phyloP scores from a whole-genome alignment of 2,888 invertebrate species.

The Siphlonurus alternatus region DNA sequence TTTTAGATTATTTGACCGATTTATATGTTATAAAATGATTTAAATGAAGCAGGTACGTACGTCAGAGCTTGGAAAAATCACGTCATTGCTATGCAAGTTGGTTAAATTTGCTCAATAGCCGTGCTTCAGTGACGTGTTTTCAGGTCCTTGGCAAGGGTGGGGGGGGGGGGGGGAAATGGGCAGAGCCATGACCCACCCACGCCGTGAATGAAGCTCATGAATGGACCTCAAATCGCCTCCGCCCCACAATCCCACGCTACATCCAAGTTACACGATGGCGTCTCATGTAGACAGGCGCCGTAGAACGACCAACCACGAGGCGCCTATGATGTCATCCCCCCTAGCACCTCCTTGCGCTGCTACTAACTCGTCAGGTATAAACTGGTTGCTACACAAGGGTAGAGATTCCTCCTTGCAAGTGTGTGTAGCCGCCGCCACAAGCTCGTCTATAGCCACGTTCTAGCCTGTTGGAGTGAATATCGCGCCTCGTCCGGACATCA shows the following conservation, averaged over 20 bases:
- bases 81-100: too few relatives aligned
- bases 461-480: too few relatives aligned
- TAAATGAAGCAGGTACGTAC: too few relatives aligned
- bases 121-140: background rate
- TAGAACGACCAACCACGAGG: background rate
- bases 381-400: too few relatives aligned
- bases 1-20: too few relatives aligned
- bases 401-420: too few relatives aligned
- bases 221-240: background rate
- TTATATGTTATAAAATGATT: too few relatives aligned
- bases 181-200: background rate
- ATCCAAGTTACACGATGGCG: background rate
- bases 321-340: background rate
- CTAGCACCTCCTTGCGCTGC: background rate
- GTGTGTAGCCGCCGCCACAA: too few relatives aligned
- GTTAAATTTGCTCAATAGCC: too few relatives aligned
- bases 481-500: too few relatives aligned
- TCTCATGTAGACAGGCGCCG: background rate
- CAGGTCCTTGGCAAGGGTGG: background rate
- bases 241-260: background rate
- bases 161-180: background rate
- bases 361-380: background rate
- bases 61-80: too few relatives aligned
- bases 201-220: background rate
- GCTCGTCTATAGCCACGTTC: too few relatives aligned